These are phyloP conservation scores for Drosophila paulistorum DNA, from an alignment of 1,140 invertebrate species.

Conservation along the genomic window DNA sequence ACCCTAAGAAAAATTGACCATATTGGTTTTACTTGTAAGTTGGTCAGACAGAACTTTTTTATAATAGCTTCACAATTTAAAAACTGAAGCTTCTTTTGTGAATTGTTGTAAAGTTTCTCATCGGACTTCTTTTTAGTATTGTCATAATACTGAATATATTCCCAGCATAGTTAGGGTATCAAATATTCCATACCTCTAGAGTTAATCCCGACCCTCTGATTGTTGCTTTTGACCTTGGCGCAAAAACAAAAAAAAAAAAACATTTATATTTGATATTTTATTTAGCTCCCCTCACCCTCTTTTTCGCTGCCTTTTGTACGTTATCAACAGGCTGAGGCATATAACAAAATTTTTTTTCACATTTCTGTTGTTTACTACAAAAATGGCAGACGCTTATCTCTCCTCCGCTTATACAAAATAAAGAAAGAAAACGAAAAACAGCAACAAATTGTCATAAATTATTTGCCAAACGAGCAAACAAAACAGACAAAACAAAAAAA, in stretches of 20 bases:
- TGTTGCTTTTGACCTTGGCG: constrained; percentile 63
- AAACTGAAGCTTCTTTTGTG: no score
- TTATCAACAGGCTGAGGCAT: constrained; percentile 1
- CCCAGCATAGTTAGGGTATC: background rate
- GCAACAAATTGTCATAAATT: constrained; percentile 67
- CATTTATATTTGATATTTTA: constrained; percentile 58
- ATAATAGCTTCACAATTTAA: no score
- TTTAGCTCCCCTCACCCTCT: constrained; percentile 18
- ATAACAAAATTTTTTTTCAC: background rate
- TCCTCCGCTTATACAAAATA: constrained; percentile 5
- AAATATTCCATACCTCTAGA: background rate
- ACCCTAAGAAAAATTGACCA: background rate
- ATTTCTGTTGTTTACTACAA: constrained; percentile 64
- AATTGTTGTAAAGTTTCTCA: no score
- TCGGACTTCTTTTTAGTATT: background rate
- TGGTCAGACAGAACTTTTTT: background rate
- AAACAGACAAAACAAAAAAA: constrained; percentile 26
- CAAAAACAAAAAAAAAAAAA: constrained; percentile 29
- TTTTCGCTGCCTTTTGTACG: constrained; percentile 45
- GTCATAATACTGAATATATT: background rate
- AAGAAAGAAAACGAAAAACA: constrained; percentile 5
- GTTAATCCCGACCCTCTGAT: background rate
- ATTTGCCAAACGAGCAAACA: constrained; percentile 58
- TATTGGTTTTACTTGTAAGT: background rate
- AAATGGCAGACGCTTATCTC: constrained; percentile 76